Conservation (phyloP, 2,888 invertebrate species). For the Agrochola macilenta region DNA sequence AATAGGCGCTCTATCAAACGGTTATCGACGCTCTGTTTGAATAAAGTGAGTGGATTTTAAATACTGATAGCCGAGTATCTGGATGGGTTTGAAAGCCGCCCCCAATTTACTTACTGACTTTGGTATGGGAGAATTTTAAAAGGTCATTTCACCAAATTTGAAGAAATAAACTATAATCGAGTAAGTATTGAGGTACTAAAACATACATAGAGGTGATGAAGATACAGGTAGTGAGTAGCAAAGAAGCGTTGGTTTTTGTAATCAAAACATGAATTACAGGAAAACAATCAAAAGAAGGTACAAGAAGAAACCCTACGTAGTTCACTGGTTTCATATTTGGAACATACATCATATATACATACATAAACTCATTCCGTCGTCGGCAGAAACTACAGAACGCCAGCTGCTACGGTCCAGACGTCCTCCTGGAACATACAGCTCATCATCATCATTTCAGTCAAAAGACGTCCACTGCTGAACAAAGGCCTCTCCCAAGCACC, state of each 20-base stretch:
- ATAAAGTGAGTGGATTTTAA: conserved; percentile 57
- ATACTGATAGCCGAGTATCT: conserved; percentile 46
- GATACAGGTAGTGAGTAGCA: neutral
- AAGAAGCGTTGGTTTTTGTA: neutral
- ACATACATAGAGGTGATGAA: neutral
- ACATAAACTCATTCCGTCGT: no score
- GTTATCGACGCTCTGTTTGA: conserved; percentile 54
- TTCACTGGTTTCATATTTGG: neutral
- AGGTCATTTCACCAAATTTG: neutral
- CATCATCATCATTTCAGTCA: no score
- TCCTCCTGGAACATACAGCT: no score
- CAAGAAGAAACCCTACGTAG: neutral
- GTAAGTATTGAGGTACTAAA: neutral
- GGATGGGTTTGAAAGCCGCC: conserved; percentile 38
- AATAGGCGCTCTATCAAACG: conserved; percentile 51
- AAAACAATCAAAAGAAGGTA: no score
- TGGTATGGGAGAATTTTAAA: neutral
- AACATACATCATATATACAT: no score
- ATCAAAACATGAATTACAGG: neutral
- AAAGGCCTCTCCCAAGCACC: no score
- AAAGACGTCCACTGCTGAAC: no score
- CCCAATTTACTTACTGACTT: conserved; percentile 24
- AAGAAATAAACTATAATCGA: neutral
- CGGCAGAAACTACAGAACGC: no score
- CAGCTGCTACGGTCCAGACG: no score